Conservation (phyloP, 2,888 invertebrate species). For the Hypolimnas misippus region DNA sequence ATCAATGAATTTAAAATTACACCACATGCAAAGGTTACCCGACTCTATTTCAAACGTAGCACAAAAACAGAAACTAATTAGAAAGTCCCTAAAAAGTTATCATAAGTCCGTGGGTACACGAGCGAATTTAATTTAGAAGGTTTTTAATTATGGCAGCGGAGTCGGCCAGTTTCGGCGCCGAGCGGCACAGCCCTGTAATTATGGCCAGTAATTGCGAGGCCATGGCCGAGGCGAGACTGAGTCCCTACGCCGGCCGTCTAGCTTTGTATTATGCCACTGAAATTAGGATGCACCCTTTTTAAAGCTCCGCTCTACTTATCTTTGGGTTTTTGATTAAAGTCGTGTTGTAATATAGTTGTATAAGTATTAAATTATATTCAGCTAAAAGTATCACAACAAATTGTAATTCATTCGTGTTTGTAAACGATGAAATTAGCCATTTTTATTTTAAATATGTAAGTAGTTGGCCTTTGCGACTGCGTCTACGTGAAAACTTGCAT, state of each 20-base stretch:
- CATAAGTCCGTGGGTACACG: slow-evolving; percentile 78
- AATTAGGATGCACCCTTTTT: slow-evolving; percentile 54
- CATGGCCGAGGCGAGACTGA: slow-evolving; percentile 57
- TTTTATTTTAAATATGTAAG: too few relatives aligned
- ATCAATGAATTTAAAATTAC: slow-evolving; percentile 30
- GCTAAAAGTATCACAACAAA: not conserved
- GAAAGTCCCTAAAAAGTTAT: slow-evolving; percentile 82
- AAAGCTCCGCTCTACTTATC: slow-evolving; percentile 26
- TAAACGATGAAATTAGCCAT: too few relatives aligned
- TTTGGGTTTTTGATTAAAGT: slow-evolving; percentile 25
- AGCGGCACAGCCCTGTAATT: slow-evolving; percentile 82
- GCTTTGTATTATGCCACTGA: slow-evolving; percentile 59
- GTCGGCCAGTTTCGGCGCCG: slow-evolving; percentile 76
- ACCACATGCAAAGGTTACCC: slow-evolving; percentile 22
- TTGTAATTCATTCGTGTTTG: too few relatives aligned
- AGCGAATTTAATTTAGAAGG: slow-evolving; percentile 84
- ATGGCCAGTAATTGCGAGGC: slow-evolving; percentile 81
- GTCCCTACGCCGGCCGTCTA: slow-evolving; percentile 56
- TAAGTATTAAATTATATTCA: not conserved
- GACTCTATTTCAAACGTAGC: slow-evolving; percentile 52
- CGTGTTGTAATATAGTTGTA: slow-evolving; percentile 6
- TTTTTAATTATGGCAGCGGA: slow-evolving; percentile 81
- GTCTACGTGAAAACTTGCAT: too few relatives aligned
- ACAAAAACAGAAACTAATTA: slow-evolving; percentile 76
- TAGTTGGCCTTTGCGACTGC: too few relatives aligned